phyloP scores from a whole-genome alignment of 2,113 vertebrate genomes.

The Carettochelys insculpta region DNA sequence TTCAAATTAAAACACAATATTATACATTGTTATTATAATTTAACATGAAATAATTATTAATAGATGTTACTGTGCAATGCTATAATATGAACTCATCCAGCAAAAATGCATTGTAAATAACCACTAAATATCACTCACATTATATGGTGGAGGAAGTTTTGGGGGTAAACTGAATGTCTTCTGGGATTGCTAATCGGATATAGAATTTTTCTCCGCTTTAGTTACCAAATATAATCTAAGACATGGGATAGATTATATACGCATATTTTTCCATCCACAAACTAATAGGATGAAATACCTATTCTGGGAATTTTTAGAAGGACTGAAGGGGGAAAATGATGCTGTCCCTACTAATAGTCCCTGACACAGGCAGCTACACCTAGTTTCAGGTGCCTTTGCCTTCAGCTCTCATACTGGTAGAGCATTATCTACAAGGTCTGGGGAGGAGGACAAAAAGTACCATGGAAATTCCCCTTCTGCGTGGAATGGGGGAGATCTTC shows the following conservation, averaged over 20 bases:
- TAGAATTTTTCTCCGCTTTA: background rate
- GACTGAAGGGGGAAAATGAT: background rate
- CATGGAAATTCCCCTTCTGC: background rate
- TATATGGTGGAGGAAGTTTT: background rate
- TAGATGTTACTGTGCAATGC: background rate
- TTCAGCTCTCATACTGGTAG: background rate
- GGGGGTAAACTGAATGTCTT: background rate
- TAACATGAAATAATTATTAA: too few species aligned
- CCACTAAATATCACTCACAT: background rate
- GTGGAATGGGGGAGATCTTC: rapidly evolving
- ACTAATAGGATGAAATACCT: background rate
- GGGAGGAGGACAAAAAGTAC: background rate
- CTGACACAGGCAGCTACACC: rapidly evolving
- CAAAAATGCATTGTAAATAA: background rate
- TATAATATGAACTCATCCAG: background rate
- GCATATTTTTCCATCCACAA: background rate
- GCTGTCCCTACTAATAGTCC: background rate
- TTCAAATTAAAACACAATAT: constrained; percentile 8
- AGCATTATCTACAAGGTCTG: rapidly evolving
- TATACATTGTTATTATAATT: background rate
- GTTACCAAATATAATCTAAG: background rate
- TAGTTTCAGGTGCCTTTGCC: background rate
- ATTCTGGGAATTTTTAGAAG: background rate
- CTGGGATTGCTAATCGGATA: background rate
- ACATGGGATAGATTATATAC: background rate